Conservation (phyloP, 2,888 invertebrate genomes). For the Blastobasis lacticolella region DNA sequence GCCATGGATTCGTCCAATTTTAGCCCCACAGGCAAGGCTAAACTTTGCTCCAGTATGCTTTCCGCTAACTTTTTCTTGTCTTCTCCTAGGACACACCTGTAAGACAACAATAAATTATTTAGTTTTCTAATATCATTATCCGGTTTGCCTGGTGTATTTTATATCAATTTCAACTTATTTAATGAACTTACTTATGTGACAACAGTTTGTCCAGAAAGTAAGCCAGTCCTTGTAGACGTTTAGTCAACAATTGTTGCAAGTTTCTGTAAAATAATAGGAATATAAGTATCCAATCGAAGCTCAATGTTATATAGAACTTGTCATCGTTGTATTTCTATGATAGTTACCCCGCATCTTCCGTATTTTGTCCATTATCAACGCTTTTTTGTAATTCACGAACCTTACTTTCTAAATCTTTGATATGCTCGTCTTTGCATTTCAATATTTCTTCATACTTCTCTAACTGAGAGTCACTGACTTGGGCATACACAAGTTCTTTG, state of each 20-base stretch:
- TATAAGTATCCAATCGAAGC: neutral
- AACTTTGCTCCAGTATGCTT: slow-evolving; percentile 65
- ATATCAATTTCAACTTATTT: neutral
- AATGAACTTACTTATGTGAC: slow-evolving; percentile 70
- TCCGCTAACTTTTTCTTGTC: slow-evolving; percentile 65
- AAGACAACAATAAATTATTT: neutral
- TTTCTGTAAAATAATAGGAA: slow-evolving; percentile 41
- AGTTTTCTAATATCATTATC: neutral
- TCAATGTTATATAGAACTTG: neutral
- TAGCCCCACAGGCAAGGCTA: slow-evolving; percentile 63
- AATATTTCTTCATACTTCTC: slow-evolving; percentile 65
- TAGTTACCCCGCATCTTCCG: slow-evolving; percentile 45
- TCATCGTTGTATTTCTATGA: neutral
- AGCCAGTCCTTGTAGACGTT: slow-evolving; percentile 78
- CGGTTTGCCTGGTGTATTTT: neutral
- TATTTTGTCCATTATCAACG: slow-evolving; percentile 39
- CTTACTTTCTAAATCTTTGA: slow-evolving; percentile 66
- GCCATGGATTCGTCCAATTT: slow-evolving; percentile 65
- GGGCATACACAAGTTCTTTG: slow-evolving; percentile 55
- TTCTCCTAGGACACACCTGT: slow-evolving; percentile 64
- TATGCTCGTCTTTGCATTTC: slow-evolving; percentile 70
- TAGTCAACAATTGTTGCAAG: slow-evolving; percentile 69
- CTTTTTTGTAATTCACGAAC: slow-evolving; percentile 53
- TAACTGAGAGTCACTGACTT: slow-evolving; percentile 56
- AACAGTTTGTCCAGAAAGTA: slow-evolving; percentile 78